These are phyloP conservation scores for Pasiphila rectangulata DNA, from an alignment of 2,888 invertebrate species.

Conservation along the genomic window DNA sequence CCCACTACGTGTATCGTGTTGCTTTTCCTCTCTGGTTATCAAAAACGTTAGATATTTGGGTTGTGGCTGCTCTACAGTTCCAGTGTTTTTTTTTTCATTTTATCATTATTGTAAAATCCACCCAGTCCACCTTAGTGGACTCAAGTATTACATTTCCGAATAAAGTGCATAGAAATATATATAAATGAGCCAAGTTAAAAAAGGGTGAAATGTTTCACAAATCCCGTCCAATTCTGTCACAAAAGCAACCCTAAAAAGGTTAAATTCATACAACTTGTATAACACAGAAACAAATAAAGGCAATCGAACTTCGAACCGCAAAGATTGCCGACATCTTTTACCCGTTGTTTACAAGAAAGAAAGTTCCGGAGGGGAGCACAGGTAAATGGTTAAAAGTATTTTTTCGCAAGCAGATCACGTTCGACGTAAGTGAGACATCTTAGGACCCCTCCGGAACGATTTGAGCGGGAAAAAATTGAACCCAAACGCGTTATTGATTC, in stretches of 20 bases:
- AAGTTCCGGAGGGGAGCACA: constrained; percentile 41
- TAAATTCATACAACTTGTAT: constrained; percentile 41
- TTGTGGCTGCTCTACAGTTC: no score
- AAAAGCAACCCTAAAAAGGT: constrained; percentile 28
- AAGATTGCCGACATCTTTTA: constrained; percentile 64
- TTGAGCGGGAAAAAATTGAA: constrained; percentile 61
- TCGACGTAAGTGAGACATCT: constrained; percentile 77
- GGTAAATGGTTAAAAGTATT: constrained; percentile 70
- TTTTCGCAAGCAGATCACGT: constrained; percentile 79
- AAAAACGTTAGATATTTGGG: no score
- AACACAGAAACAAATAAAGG: constrained; percentile 50
- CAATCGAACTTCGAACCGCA: constrained; percentile 62
- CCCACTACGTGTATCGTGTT: no score
- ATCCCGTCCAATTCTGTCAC: background rate
- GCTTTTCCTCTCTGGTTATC: no score
- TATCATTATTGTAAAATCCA: no score
- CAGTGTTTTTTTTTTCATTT: no score
- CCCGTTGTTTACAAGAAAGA: constrained; percentile 70
- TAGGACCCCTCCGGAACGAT: constrained; percentile 58
- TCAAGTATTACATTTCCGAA: no score
- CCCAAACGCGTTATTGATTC: constrained; percentile 62
- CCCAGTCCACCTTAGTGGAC: no score
- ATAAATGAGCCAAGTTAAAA: no score
- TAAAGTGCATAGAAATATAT: no score
- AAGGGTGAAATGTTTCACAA: no score